Evolutionary conservation across 2,888 invertebrate genomes (phyloP), one percentile per base, ranked within the genome.

Genomic region (Scrobipalpa costella): DNA sequence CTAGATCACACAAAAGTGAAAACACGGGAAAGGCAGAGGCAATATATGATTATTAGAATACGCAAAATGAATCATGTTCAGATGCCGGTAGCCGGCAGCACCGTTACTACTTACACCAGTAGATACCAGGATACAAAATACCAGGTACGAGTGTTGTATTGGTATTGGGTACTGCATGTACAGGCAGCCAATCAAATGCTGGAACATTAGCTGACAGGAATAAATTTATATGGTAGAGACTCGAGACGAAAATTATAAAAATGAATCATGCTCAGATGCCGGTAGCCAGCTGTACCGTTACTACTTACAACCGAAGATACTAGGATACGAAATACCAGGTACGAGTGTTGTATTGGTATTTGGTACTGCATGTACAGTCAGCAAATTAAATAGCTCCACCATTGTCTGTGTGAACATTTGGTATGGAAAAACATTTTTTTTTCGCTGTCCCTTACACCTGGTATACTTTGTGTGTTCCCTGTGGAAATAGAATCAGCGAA

Each of bases 21-120:
- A 60, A 60, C 49, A 49, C 27, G 27, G 17, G 60, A 60, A 60
- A 60, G 60, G 33, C 50, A 19, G 21, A 21, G 8, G 17, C 17
- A 9, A 50, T 33, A 33, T 49, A 60, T 49, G 60, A 49, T 60
- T 60, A 60, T 60, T 60, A 34, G 49, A 47, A 60, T 34, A 33
- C 60, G 33, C 21, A 34, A 60, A 55, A 60, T 49, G 60, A 60
- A 49, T 49, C 34, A 60, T 60, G 49, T 15, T 17, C n/a, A 0
- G 36, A 34, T 36, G 59, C 21, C 59, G 44, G 44, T 59, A 59
- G 59, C 59, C n/a, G n/a, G 8, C 21, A 8, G 40, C 2, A 59
- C 59, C 59, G 59, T 59, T 59, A 44, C 19, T 44, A 49, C 44
- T n/a, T 44, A 7, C 8, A 19, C 1, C 15, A 7, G n/a, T 19